Percentiles rank a stretch among this genome's conserved stretches.
phyloP scores from a whole-genome alignment of 2,888 invertebrate genomes.

The Yponomeuta malinellus region DNA sequence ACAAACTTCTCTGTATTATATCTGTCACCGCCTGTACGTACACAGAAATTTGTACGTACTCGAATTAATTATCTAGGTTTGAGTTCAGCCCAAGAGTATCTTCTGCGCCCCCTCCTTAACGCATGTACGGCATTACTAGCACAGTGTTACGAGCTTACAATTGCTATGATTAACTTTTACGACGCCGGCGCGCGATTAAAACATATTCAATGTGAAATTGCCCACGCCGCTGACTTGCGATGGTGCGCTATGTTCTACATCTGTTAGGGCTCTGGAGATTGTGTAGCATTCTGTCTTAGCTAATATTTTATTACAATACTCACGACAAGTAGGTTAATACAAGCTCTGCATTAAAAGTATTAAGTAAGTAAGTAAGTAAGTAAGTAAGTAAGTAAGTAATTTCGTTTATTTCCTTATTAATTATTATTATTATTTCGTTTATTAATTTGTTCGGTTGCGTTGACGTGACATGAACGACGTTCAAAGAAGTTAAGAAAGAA shows the following conservation, averaged over 20 bases:
- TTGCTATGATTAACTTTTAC: constrained; percentile 10
- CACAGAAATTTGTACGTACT: too few species aligned
- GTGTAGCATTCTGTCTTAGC: not conserved
- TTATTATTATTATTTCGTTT: too few species aligned
- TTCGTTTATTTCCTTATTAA: too few species aligned
- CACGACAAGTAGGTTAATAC: not conserved
- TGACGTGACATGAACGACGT: too few species aligned
- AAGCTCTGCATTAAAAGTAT: not conserved
- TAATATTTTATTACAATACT: not conserved
- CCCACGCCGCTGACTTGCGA: not conserved
- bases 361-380: too few species aligned
- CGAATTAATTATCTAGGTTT: too few species aligned
- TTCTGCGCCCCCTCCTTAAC: not conserved
- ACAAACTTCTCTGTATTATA: too few species aligned
- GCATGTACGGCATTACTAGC: not conserved
- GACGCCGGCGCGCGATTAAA: not conserved
- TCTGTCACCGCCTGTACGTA: too few species aligned
- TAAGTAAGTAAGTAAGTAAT: too few species aligned
- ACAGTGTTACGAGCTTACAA: constrained; percentile 7
- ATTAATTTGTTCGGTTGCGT: not conserved
- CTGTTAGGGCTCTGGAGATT: not conserved
- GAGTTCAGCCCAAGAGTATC: not conserved
- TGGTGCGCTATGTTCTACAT: not conserved
- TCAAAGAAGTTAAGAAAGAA: too few species aligned
- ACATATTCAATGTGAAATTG: constrained; percentile 1